Conservation (phyloP, 30 jellyfish, hydroid and myxozoan species). For the Chrysaora quinquecirrha region DNA sequence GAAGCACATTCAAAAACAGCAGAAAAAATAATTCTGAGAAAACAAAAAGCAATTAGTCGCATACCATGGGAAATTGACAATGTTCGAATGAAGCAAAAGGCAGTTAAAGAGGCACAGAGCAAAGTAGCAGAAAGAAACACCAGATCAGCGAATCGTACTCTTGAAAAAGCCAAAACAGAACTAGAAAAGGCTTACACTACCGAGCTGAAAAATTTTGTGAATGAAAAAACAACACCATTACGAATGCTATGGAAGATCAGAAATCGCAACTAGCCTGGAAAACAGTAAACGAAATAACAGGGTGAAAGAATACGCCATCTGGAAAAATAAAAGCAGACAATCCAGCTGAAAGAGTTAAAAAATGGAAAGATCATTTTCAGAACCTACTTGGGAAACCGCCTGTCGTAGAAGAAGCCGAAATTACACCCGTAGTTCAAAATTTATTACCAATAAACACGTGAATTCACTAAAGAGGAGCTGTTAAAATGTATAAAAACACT, state of each 20-base stretch:
- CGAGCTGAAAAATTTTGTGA: neutral
- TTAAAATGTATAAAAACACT: neutral
- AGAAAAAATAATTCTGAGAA: neutral
- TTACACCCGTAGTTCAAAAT: neutral
- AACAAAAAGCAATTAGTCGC: neutral
- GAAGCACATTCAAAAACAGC: neutral
- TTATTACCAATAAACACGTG: neutral
- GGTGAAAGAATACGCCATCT: neutral
- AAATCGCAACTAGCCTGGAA: conserved; percentile 18
- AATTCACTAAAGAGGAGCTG: conserved; percentile 36
- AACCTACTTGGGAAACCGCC: conserved; percentile 44
- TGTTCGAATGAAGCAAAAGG: neutral
- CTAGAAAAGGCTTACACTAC: neutral
- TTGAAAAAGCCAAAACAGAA: neutral
- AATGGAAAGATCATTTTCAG: conserved; percentile 42
- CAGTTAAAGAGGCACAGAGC: neutral
- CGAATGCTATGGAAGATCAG: neutral
- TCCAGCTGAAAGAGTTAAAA: conserved; percentile 1
- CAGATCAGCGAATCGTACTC: neutral
- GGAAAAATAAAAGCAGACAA: conserved; percentile 7
- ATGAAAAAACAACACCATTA: neutral
- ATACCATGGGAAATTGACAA: neutral
- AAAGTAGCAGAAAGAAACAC: neutral
- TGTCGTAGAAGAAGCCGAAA: neutral
- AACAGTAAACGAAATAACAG: conserved; percentile 20